A percentile compares a stretch with the other conserved stretches of the same genome.
Conservation (phyloP, 2,888 invertebrate species). For the Xanthostigma xanthostigma region DNA sequence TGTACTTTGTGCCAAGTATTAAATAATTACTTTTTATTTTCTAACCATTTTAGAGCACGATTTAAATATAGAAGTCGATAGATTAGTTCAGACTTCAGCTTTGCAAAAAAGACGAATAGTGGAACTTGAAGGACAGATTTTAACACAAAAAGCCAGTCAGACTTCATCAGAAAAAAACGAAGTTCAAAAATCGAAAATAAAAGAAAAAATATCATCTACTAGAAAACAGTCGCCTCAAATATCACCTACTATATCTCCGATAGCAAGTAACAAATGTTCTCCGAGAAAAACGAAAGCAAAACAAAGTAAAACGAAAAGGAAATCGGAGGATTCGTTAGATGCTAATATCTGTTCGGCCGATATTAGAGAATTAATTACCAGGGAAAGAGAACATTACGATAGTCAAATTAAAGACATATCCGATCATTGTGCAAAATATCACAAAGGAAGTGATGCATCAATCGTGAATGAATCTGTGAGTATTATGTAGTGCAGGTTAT, state of each 20-base stretch:
- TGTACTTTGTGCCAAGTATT: too few species aligned
- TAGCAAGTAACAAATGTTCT: not conserved
- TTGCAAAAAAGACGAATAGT: slow-evolving; percentile 29
- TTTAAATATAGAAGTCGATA: slow-evolving; percentile 35
- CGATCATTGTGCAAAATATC: not conserved
- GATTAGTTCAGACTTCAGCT: slow-evolving; percentile 28
- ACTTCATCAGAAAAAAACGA: slow-evolving; percentile 13
- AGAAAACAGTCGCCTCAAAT: not conserved
- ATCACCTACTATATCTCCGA: not conserved
- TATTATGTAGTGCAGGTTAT: not conserved
- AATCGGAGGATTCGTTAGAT: not conserved
- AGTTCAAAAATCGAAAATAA: slow-evolving; percentile 17
- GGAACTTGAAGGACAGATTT: slow-evolving; percentile 26
- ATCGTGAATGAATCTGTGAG: not conserved
- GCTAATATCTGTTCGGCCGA: too few species aligned
- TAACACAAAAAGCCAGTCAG: slow-evolving; percentile 10
- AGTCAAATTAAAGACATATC: not conserved
- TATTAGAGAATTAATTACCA: too few species aligned
- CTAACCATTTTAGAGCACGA: slow-evolving; percentile 27
- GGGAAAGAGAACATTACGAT: too few species aligned
- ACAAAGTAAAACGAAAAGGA: not conserved
- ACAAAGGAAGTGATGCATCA: not conserved
- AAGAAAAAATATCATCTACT: slow-evolving; percentile 13
- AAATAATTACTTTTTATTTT: too few species aligned
- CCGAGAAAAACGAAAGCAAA: slow-evolving; percentile 13